Evolutionary conservation across 2,797 vertebrate genomes (phyloP), one percentile per base, ranked within the genome.

Genomic region (Varecia variegata): DNA sequence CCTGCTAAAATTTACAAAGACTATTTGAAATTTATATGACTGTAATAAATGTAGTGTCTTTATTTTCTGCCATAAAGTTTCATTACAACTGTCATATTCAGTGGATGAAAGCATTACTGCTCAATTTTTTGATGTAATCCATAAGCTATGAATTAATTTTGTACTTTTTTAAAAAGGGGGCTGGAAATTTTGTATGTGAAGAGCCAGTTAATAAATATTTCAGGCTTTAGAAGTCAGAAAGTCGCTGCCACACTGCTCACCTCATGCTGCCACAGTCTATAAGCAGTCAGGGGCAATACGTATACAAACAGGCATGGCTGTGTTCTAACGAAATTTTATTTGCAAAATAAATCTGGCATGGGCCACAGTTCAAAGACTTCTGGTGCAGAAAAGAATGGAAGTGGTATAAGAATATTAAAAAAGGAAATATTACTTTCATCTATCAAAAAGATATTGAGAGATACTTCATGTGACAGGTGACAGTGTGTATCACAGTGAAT

Each of bases 31-130:
- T 38, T 68, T 40, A 95, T 13, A 85, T 45, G 47, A 95, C 5
- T 20, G 10, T 20, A 10, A 77, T 52, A 89, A 96, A 88, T 54
- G 27, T 40, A 13, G 18, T 81, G 88, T 93, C 43, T 76, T 67
- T 90, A 68, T 88, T 88, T 96, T 96, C 85, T 93, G 94, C 79
- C 71, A 93, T 20, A 23, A 32, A 62, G 27, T 81, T 95, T 73
- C 23, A 96, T 27, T 76, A 47, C 5, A 6, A 95, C 65, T 9
- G 74, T 18, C 23, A 23, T 79, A 90, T 83, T 82, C 62, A 1
- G 1, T 79, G 30, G 70, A 90, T 58, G 88, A 77, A 92, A 96
- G 77, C 43, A 52, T 56, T 21, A 21, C 2, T 38, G n/a, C 0
- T 45, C 35, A 35, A 40, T 27, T 8, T 40, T 83, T 40, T n/a